Conservation (phyloP, 2,113 vertebrate genomes). For the human (Homo sapiens) region GRCh38 chr2:122057501-122058000, state of each 20-base stretch:
- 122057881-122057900: not conserved
- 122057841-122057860: not conserved
- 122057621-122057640: not conserved
- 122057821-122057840: not conserved
- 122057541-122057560: not conserved
- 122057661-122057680: not conserved
- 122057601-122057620: not conserved
- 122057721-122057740: not conserved
- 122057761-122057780: not conserved
- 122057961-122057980: not conserved
- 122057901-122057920: too few species aligned
- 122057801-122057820: not conserved
- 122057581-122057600: not conserved
- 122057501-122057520: fast-evolving
- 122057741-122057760: not conserved
- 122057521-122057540: fast-evolving
- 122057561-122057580: not conserved
- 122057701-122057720: not conserved
- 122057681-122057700: not conserved
- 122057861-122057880: not conserved
- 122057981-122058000: not conserved
- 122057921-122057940: not conserved
- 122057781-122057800: not conserved
- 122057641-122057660: not conserved
- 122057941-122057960: not conserved